Evolutionary conservation across 2,888 invertebrate genomes (phyloP).

Genomic region (Scotopteryx bipunctaria): DNA sequence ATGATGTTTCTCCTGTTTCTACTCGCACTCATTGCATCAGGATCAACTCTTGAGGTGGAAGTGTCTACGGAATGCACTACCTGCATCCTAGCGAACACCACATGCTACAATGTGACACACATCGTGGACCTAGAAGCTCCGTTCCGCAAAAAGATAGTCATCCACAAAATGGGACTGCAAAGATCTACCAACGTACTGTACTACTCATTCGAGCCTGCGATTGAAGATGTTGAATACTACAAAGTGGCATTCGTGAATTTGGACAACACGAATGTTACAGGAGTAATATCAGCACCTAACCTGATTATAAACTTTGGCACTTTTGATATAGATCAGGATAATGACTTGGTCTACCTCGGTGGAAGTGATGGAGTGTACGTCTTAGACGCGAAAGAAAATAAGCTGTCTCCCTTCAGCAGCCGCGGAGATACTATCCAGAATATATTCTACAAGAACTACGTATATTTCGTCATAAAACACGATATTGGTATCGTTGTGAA

Average conservation of each 20-base stretch:
- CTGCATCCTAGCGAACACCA: conserved; percentile 55
- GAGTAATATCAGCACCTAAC: conserved; percentile 50
- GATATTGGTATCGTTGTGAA: conserved; percentile 59
- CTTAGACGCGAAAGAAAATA: conserved; percentile 49
- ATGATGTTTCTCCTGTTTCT: conserved; percentile 50
- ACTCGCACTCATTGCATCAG: conserved; percentile 41
- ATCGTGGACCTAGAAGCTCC: conserved; percentile 63
- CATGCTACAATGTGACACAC: conserved; percentile 60
- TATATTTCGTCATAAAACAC: conserved; percentile 60
- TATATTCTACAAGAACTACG: conserved; percentile 60
- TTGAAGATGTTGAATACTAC: conserved; percentile 63
- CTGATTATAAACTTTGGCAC: conserved; percentile 62
- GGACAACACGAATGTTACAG: conserved; percentile 44
- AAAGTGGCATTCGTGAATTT: conserved; percentile 67
- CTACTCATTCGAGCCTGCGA: conserved; percentile 67
- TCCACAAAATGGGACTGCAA: conserved; percentile 61
- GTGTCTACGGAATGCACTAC: conserved; percentile 44
- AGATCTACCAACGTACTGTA: conserved; percentile 57
- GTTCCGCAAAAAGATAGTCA: conserved; percentile 61
- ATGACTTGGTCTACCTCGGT: conserved; percentile 62
- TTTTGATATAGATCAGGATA: conserved; percentile 69
- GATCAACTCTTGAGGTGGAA: conserved; percentile 38
- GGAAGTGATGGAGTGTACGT: conserved; percentile 66
- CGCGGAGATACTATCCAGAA: conserved; percentile 59
- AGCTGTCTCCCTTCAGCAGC: conserved; percentile 59